Evolutionary conservation across 2,113 vertebrate genomes (phyloP).

Genomic region (Symphodus melops): DNA sequence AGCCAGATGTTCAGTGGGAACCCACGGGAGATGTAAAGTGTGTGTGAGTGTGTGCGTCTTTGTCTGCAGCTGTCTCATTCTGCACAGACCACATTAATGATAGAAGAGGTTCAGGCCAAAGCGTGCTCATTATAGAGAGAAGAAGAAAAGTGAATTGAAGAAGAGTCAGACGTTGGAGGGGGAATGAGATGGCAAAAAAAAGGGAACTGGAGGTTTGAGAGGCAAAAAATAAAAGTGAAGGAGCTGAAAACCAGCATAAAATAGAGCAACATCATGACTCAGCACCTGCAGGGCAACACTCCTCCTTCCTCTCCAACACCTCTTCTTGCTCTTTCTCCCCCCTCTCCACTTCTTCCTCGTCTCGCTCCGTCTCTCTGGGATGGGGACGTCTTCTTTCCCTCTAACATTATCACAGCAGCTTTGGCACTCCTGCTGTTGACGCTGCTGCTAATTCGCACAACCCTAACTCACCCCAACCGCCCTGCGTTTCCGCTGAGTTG

Average conservation of each 20-base stretch:
- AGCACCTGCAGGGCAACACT: conserved; percentile 47
- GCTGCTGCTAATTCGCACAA: conserved; percentile 40
- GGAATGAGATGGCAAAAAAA: conserved; percentile 24
- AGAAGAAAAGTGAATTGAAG: conserved; percentile 16
- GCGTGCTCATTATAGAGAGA: conserved; percentile 44
- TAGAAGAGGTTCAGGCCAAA: conserved; percentile 41
- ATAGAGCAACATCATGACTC: conserved; percentile 50
- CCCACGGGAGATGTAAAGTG: conserved; percentile 26
- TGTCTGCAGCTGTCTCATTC: conserved; percentile 50
- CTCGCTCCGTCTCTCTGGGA: conserved; percentile 21
- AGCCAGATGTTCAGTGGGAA: conserved; percentile 43
- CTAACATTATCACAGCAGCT: conserved; percentile 41
- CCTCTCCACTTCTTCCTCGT: not conserved
- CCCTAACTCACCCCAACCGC: not conserved
- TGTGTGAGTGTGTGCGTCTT: conserved; percentile 16
- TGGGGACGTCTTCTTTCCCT: conserved; percentile 2
- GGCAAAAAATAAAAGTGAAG: conserved; percentile 14
- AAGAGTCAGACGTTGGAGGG: conserved; percentile 3
- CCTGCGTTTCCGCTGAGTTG: conserved; percentile 56
- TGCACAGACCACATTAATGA: conserved; percentile 57
- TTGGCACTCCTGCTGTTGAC: conserved; percentile 32
- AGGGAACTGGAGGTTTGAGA: conserved; percentile 15
- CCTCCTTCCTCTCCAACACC: conserved; percentile 24
- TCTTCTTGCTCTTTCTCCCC: conserved; percentile 1
- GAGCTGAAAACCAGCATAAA: conserved; percentile 10